Evolutionary conservation across 2,888 invertebrate genomes (phyloP), one percentile per base, ranked within the genome.

Genomic region (Rhamphomyia laevipes): DNA sequence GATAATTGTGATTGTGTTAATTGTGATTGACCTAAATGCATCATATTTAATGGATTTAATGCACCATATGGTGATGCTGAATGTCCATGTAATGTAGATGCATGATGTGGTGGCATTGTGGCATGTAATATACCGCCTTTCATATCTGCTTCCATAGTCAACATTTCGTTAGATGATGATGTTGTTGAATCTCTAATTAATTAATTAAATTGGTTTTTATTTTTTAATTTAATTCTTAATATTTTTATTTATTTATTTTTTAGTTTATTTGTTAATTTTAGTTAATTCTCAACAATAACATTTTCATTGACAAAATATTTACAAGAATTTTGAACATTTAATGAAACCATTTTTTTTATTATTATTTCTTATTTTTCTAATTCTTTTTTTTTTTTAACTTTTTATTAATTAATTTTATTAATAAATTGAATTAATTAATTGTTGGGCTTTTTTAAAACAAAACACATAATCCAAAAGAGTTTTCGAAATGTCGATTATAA

Each of bases 111-210:
- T 67, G 88, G 87, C 82, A 86, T 86, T 61, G 82, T 85, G 63
- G 83, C 87, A 71, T 87, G 87, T 69, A 89, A 75, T 72, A 82
- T 86, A 75, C 87, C 86, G 73, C 88, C 88, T 71, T 89, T 89
- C 74, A 89, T 78, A 73, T 89, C 89, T 74, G 86, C 79, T 80
- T 89, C 89, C 88, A 89, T 88, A 74, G 88, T 89, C 75, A 89
- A 76, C 89, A 89, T 89, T 66, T 84, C 85, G 72, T 80, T 80
- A 16, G 23, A 27, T 27, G 23, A 27, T 27, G 23, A 27, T 7
- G 23, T 27, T 27, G 23, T 27, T 27, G 23, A 27, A 27, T 27
- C 23, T 27, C 23, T 27, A 7, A 42, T 9, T 17, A 9, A 42
- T 17, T 5, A 42, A 42, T 13, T 17, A 13, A 18, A n/a, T 15